Conservation (phyloP, 2,888 invertebrate species). For the Metallyticus violacea region DNA sequence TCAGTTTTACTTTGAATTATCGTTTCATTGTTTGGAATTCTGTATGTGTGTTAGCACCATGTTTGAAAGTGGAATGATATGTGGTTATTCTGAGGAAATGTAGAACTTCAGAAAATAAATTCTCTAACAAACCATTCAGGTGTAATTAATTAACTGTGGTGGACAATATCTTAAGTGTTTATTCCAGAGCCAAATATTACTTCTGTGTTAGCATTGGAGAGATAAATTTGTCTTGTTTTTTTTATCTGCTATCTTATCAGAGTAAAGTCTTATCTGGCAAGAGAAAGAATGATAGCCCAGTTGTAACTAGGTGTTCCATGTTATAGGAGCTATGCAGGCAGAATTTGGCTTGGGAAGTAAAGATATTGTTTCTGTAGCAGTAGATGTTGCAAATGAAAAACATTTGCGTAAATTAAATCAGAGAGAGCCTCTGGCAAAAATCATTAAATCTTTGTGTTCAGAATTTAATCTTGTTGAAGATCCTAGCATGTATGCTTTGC, state of each 20-base stretch:
- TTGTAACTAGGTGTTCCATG: background rate
- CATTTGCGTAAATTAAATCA: slow-evolving; percentile 23
- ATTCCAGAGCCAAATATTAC: too few species aligned
- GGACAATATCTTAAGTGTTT: too few species aligned
- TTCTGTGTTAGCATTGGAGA: too few species aligned
- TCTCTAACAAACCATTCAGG: background rate
- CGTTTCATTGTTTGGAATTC: background rate
- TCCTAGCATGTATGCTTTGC: slow-evolving; percentile 23
- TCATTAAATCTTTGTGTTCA: slow-evolving; percentile 18
- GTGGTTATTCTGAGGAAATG: background rate
- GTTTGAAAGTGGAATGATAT: background rate
- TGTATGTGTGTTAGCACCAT: background rate
- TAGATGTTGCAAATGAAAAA: slow-evolving; percentile 23
- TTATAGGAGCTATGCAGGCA: background rate
- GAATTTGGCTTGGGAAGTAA: background rate
- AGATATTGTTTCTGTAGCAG: slow-evolving; percentile 28
- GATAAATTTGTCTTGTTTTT: too few species aligned
- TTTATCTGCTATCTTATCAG: background rate
- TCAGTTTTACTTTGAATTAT: background rate
- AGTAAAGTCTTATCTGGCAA: background rate
- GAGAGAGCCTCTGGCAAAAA: slow-evolving; percentile 14
- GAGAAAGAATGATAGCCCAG: too few species aligned
- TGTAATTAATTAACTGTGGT: too few species aligned
- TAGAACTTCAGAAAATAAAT: background rate
- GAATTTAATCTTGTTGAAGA: slow-evolving; percentile 19